A percentile compares a stretch with the other conserved stretches of the same genome.
Evolutionary conservation across 2,888 invertebrate genomes (phyloP).

Genomic region (Phengaris arion): DNA sequence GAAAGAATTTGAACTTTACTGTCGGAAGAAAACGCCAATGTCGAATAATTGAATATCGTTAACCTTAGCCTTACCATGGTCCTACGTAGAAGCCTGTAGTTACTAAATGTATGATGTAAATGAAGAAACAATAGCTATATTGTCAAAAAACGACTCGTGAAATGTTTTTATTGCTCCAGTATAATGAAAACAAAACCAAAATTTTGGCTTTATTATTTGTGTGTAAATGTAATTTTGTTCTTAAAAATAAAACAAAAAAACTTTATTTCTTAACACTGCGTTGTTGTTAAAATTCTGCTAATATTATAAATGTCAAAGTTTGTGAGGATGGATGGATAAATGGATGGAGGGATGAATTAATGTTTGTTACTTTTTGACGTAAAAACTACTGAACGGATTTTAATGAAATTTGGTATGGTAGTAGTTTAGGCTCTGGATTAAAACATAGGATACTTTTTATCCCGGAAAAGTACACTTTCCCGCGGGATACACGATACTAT

Average conservation of each 20-base stretch:
- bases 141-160: neutral
- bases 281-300: too few species aligned
- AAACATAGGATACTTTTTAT: too few species aligned
- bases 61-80: neutral
- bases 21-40: neutral
- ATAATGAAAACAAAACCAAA: neutral
- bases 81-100: neutral
- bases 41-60: neutral
- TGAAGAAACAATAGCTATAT: neutral
- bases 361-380: too few species aligned
- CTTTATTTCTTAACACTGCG: neutral
- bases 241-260: neutral
- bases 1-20: slow-evolving; percentile 5
- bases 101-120: neutral
- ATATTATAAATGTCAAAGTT: too few species aligned
- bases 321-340: too few species aligned
- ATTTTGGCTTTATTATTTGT: neutral
- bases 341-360: too few species aligned
- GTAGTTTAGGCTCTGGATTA: too few species aligned
- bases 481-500: too few species aligned
- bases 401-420: too few species aligned
- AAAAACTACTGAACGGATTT: too few species aligned
- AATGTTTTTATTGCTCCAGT: neutral
- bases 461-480: too few species aligned
- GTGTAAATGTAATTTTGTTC: neutral